Percentiles rank a stretch among this genome's conserved stretches.
Conservation (phyloP, 1,140 invertebrate species). For the Drosophila hydei region DNA sequence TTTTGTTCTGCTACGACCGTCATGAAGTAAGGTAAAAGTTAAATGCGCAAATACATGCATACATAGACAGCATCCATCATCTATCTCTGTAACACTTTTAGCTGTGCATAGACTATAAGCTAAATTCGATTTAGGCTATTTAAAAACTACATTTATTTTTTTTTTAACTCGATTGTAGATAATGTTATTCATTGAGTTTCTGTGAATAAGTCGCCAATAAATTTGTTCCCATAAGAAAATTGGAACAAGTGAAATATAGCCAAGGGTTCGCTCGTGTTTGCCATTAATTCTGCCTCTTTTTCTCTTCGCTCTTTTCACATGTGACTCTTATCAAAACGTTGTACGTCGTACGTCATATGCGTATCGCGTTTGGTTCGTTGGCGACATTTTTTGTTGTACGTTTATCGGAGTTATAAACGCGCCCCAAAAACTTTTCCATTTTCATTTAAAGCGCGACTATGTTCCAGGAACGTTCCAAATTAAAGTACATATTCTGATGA, state of each 20-base stretch:
- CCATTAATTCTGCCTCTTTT: not conserved
- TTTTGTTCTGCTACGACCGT: not conserved
- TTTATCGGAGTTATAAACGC: slow-evolving; percentile 19
- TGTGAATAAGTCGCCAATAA: no score
- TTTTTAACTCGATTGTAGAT: no score
- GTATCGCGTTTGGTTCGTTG: slow-evolving; percentile 1
- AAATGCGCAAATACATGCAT: no score
- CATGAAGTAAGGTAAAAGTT: not conserved
- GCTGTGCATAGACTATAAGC: no score
- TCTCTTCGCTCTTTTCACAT: not conserved
- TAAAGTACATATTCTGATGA: slow-evolving; percentile 8
- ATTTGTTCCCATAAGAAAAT: no score
- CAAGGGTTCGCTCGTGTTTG: not conserved
- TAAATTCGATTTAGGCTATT: no score
- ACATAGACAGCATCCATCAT: no score
- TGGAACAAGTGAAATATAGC: no score
- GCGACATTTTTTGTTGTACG: not conserved
- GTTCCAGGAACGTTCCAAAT: slow-evolving; percentile 27
- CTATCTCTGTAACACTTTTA: no score
- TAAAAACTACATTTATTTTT: no score
- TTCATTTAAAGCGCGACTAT: not conserved
- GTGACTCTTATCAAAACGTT: slow-evolving; percentile 2
- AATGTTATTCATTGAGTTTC: no score
- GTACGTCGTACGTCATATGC: slow-evolving; percentile 2
- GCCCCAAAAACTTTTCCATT: slow-evolving; percentile 16